phyloP scores from a whole-genome alignment of 1,140 invertebrate genomes.

The Trypoxylus dichotomus region DNA sequence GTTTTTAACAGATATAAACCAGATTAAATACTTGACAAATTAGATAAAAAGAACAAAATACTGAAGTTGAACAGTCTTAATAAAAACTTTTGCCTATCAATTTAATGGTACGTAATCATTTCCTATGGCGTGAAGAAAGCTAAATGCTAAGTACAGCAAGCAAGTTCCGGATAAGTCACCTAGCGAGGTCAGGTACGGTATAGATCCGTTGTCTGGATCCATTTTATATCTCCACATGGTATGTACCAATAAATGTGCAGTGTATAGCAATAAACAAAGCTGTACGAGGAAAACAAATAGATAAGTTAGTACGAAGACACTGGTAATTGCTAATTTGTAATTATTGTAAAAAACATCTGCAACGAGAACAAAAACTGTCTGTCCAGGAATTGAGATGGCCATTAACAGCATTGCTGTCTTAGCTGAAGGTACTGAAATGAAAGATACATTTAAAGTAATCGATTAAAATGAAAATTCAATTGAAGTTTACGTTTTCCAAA shows the following conservation, averaged over 20 bases:
- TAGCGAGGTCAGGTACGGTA: constrained; percentile 90
- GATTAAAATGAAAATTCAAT: background rate
- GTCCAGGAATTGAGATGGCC: constrained; percentile 82
- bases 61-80: too few species aligned
- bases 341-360: constrained; percentile 70
- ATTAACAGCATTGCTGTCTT: constrained; percentile 83
- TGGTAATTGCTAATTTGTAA: constrained; percentile 58
- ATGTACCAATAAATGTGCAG: constrained; percentile 83
- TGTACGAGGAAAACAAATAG: constrained; percentile 60
- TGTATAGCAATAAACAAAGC: constrained; percentile 76
- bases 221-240: constrained; percentile 86
- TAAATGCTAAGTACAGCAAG: constrained; percentile 79
- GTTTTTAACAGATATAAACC: too few species aligned
- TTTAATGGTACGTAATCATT: constrained; percentile 37
- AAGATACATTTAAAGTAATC: background rate
- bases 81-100: too few species aligned
- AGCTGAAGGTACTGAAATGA: constrained; percentile 65
- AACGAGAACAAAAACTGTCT: constrained; percentile 82
- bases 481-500: constrained; percentile 75
- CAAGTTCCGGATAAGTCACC: constrained; percentile 89
- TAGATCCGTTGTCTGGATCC: constrained; percentile 93
- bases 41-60: too few species aligned
- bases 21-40: too few species aligned
- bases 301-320: constrained; percentile 67
- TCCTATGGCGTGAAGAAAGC: constrained; percentile 69